Base-by-base conservation (phyloP, 2,113 vertebrate species). In the Oostethus manadensis region DNA sequence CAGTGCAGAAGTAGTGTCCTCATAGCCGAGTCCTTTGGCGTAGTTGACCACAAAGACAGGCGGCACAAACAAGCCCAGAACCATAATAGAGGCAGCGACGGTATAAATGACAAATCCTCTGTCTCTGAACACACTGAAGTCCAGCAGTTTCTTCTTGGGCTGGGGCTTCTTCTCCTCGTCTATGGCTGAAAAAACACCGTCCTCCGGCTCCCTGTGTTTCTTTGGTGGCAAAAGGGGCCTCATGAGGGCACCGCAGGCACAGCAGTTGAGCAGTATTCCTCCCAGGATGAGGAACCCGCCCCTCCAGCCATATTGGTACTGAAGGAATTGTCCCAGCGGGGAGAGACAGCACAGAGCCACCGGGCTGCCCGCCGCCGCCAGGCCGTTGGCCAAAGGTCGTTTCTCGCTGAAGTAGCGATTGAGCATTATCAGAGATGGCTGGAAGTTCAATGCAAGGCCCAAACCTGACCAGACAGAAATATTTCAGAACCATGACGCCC, bases 341-440 rank as follows among this genome's bases (percentile, higher is more conserved):
- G 94, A 95, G 58, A 97, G 91, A 8, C 90, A 90, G 6, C 93
- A 95, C 23, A 97, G 90, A 20, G 94, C 95, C 49, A 96, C 94
- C 0, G 94, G 94, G 46, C 94, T 96, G 42, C 94, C 94, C 0
- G 94, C 94, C 0, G 94, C 95, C 0, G 94, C 92, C 1, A 98
- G 84, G 10, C 95, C 94, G 0, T 97, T 97, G 62, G 95, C 95
- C 20, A 97, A 68, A 33, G 95, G 95, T 0, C 94, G 91, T 9
- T 90, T 90, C 80, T 93, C 90, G 75, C 67, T 93, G 72, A 97
- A 97, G 85, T 97, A 97, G 10, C 92, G 87, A 74, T 95, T 97
- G 65, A 97, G 84, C 95, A 97, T 97, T 76, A 97, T 95, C 46
- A 97, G 93, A 0, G 94, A 95, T 0, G 94, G 94, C 87, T 97